Base-by-base conservation (phyloP, 2,113 vertebrate genomes). In the Thymallus thymallus region DNA sequence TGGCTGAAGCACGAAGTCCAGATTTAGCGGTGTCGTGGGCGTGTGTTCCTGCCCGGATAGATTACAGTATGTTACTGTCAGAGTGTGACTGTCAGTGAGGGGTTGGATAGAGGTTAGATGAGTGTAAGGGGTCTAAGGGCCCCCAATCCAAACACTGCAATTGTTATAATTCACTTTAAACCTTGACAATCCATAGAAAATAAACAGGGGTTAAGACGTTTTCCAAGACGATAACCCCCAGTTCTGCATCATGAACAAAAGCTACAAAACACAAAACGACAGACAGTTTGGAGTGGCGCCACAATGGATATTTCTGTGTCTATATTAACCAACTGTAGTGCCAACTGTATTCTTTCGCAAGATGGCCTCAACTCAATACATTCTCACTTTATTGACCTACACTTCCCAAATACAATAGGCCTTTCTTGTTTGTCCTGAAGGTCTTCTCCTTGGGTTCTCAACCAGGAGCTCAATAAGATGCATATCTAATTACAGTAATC, bases 61-160 rank as follows among this genome's bases (percentile, higher is more conserved):
- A 41, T 41, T 10, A 41, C 35, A 41, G 35, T 41, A 41, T 41
- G 35, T 41, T 41, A 41, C 9, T 41, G 35, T 41, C 35, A 41
- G 35, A 41, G 35, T 41, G 35, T 41, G 35, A 41, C 48, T 51
- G 48, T 51, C 48, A 41, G 35, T 41, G 35, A 41, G 35, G 35
- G 35, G 9, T 18, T 51, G 12, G 48, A 61, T 55, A 30, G 61
- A 82, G 70, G 6, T 82, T 90, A 81, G 68, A 71, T 73, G 14
- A 32, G 70, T 80, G 87, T 83, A 88, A 88, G 48, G 0, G 84
- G 88, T 87, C 85, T 81, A 35, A 58, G 58, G 48, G 46, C 26
- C 3, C n/a, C n/a, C 56, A 60, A 22, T 60, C n/a, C n/a, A 23
- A 60, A 7, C 56, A 60, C 20, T 0, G 20, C n/a, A 23, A 9